Base-by-base conservation (phyloP, 2,113 vertebrate genomes). In the Nyctereutes procyonoides region DNA sequence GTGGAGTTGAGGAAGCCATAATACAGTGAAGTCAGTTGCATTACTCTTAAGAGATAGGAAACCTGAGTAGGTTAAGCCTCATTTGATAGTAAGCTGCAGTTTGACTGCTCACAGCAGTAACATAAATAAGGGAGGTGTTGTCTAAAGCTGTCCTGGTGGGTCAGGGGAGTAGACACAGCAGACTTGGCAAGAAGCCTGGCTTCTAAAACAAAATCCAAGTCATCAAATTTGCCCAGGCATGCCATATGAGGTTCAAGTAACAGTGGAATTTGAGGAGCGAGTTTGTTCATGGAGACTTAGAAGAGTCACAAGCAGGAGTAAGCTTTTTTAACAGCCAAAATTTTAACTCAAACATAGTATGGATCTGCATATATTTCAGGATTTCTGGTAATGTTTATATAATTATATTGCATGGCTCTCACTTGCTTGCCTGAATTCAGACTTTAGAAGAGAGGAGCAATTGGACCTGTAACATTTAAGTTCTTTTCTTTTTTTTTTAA, bases 191-290 rank as follows among this genome's bases (percentile, higher is more conserved):
- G 48, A 83, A 98, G 98, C 98, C 98, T 98, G 84, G 95, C 96
- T 98, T 98, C 97, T 98, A 98, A 97, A 98, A 98, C 98, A 98
- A 95, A 98, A 98, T 98, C 98, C 98, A 98, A 98, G 98, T 98
- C 98, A 98, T 98, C 98, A 98, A 98, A 98, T 99, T 99, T 99
- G 99, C 99, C 99, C 98, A 98, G 99, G 98, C 99, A 98, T 99
- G 99, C 99, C 98, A 98, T 99, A 98, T 99, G 99, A 98, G 98
- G 98, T 98, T 99, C 99, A 98, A 98, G 99, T 99, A 99, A 99
- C 99, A 98, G 96, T 99, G 99, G 98, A 99, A 99, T 99, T 98
- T 98, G 98, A 98, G 98, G 98, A 98, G 98, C 98, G 98, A 99
- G 97, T 95, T 97, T 98, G 97, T 98, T 98, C 98, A 35, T 97